Evolutionary conservation across 2,113 vertebrate species (phyloP).

Genomic region (Syngnathus floridae): DNA sequence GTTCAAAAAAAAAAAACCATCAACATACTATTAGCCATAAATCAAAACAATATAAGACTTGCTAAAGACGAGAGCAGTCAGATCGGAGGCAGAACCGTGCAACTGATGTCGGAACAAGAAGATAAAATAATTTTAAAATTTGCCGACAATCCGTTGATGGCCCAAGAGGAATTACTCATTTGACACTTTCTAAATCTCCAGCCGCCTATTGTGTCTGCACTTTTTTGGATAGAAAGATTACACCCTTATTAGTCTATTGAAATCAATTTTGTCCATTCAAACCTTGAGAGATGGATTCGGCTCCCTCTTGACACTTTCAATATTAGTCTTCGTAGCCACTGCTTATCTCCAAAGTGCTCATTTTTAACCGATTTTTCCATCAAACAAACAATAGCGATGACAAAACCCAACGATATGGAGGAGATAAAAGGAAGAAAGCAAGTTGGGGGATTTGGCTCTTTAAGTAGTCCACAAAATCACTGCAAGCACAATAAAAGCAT

Average conservation of each 20-base stretch:
- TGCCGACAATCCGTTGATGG: slow-evolving; percentile 27
- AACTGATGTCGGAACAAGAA: slow-evolving; percentile 19
- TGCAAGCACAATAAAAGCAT: slow-evolving; percentile 49
- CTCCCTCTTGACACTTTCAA: slow-evolving; percentile 41
- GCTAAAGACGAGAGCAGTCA: slow-evolving; percentile 9
- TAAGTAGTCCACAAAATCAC: slow-evolving; percentile 43
- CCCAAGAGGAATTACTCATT: slow-evolving; percentile 21
- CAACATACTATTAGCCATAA: too few relatives aligned
- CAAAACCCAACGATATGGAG: slow-evolving; percentile 49
- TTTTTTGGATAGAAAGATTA: slow-evolving; percentile 49
- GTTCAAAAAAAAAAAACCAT: too few relatives aligned
- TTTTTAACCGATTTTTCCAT: slow-evolving; percentile 54
- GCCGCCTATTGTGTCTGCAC: slow-evolving; percentile 35
- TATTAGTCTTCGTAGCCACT: slow-evolving; percentile 44
- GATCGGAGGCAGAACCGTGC: slow-evolving; percentile 16
- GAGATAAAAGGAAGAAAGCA: slow-evolving; percentile 53
- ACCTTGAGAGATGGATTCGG: slow-evolving; percentile 50
- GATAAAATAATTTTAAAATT: slow-evolving; percentile 19
- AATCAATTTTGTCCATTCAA: slow-evolving; percentile 45
- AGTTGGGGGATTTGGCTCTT: slow-evolving; percentile 48
- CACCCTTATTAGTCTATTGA: slow-evolving; percentile 51
- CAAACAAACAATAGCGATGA: slow-evolving; percentile 55
- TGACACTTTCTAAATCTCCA: slow-evolving; percentile 28
- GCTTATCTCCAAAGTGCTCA: slow-evolving; percentile 64
- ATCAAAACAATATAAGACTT: slow-evolving; percentile 1